phyloP scores from a whole-genome alignment of 2,797 vertebrate genomes.

The Silurus lanzhouensis region DNA sequence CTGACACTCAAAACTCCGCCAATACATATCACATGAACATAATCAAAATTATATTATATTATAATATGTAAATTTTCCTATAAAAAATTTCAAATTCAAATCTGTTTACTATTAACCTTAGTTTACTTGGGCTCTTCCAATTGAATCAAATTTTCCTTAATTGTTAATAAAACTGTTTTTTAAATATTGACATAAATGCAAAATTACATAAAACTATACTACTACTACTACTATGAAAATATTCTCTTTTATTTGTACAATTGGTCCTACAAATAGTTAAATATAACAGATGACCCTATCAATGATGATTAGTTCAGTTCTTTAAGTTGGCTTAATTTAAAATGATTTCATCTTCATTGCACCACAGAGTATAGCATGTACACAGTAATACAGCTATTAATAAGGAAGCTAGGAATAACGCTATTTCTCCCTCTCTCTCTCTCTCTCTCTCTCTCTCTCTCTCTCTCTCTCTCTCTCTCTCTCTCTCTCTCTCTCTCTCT shows the following conservation, averaged over 20 bases:
- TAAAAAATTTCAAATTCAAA: background rate
- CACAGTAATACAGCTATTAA: background rate
- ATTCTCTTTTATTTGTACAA: background rate
- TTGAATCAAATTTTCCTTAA: background rate
- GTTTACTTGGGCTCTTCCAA: background rate
- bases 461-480: too few relatives aligned
- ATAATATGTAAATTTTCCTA: background rate
- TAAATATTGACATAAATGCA: background rate
- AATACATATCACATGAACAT: background rate
- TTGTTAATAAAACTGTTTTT: background rate
- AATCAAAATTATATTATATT: too few relatives aligned
- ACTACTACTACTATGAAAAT: background rate
- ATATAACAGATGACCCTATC: background rate
- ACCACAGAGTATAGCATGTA: background rate
- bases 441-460: too few relatives aligned
- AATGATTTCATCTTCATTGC: background rate
- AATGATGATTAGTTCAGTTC: background rate
- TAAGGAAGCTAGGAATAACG: too few relatives aligned
- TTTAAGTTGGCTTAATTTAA: too few relatives aligned
- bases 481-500: too few relatives aligned
- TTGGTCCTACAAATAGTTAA: background rate
- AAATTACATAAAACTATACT: background rate
- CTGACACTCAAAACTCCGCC: background rate
- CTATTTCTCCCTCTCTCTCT: background rate
- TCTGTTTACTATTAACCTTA: background rate